These are phyloP conservation scores for Volucella inflata DNA, from an alignment of 2,888 invertebrate genomes.

Conservation along the genomic window DNA sequence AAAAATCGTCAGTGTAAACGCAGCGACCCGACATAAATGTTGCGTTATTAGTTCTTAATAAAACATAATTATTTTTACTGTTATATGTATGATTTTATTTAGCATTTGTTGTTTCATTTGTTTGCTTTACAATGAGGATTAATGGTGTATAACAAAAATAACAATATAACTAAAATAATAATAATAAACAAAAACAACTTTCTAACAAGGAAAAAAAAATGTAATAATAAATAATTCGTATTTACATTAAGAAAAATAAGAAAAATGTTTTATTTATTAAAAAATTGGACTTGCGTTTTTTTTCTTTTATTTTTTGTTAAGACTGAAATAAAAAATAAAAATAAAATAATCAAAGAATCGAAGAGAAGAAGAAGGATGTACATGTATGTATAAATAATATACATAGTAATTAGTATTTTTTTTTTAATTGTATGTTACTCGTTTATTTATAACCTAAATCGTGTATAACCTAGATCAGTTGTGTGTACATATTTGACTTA, in stretches of 20 bases:
- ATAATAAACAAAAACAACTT: constrained; percentile 71
- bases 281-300: constrained; percentile 25
- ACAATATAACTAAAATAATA: constrained; percentile 72
- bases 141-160: constrained; percentile 75
- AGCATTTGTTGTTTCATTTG: constrained; percentile 67
- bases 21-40: too few species aligned
- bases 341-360: constrained; percentile 18
- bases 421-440: constrained; percentile 35
- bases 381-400: constrained; percentile 47
- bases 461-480: constrained; percentile 53
- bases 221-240: constrained; percentile 72
- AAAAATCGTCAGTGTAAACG: too few species aligned
- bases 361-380: constrained; percentile 21
- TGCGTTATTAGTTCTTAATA: neutral
- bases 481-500: constrained; percentile 42
- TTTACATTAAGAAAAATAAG: constrained; percentile 49
- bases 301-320: constrained; percentile 34
- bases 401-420: constrained; percentile 34
- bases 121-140: constrained; percentile 72
- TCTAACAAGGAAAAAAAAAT: constrained; percentile 60
- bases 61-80: constrained; percentile 16
- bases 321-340: constrained; percentile 16
- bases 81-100: constrained; percentile 70
- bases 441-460: constrained; percentile 50
- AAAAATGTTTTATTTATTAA: constrained; percentile 29